Conservation (phyloP, 2,113 vertebrate genomes). For the Tetrax tetrax region DNA sequence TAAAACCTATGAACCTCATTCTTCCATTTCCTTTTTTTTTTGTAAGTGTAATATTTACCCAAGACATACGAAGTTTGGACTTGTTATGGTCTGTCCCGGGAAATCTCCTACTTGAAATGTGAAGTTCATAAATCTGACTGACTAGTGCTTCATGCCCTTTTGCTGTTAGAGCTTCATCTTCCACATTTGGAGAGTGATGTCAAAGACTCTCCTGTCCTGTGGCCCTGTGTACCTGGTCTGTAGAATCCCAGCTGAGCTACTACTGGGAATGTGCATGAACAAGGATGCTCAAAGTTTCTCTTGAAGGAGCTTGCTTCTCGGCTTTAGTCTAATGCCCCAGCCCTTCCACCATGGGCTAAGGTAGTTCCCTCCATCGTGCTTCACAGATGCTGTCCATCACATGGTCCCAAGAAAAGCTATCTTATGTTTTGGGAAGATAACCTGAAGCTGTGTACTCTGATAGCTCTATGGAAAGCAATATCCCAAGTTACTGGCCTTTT, state of each 20-base stretch:
- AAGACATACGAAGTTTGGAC: background rate
- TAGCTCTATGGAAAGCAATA: background rate
- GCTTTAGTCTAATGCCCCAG: background rate
- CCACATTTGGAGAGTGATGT: background rate
- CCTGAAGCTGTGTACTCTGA: background rate
- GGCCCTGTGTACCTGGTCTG: too few relatives aligned
- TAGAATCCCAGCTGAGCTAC: background rate
- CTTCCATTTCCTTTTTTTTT: background rate
- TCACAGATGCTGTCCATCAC: background rate
- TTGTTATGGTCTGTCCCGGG: background rate
- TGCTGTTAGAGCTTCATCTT: background rate
- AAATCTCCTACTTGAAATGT: background rate
- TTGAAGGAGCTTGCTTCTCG: background rate
- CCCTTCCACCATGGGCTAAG: background rate
- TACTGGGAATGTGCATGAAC: background rate
- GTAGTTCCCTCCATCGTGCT: background rate
- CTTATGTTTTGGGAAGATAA: background rate
- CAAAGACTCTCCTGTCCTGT: background rate
- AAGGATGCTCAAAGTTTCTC: background rate
- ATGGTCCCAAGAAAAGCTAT: background rate
- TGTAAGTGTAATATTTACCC: background rate
- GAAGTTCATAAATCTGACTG: background rate
- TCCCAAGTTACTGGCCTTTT: background rate
- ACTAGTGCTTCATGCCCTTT: background rate
- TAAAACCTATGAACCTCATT: background rate